These are phyloP conservation scores for Pluvialis apricaria DNA, from an alignment of 2,113 vertebrate genomes.

Conservation along the genomic window DNA sequence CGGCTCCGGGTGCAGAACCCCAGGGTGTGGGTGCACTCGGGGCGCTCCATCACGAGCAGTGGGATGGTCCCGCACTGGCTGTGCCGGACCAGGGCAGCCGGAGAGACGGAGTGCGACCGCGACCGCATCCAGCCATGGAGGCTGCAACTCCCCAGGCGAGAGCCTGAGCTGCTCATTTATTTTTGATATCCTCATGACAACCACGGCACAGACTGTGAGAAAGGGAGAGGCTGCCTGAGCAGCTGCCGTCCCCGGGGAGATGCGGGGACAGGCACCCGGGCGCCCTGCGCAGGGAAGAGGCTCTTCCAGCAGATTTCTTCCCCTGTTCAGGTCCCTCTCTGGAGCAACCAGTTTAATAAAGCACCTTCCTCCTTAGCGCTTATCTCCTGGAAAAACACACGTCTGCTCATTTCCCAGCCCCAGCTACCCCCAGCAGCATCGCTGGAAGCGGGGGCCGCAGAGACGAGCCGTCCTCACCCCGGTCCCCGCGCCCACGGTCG, in stretches of 20 bases:
- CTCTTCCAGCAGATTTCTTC: neutral
- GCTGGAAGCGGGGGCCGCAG: neutral
- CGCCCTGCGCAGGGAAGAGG: accelerated
- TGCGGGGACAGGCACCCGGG: neutral
- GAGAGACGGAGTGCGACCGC: accelerated
- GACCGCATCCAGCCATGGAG: neutral
- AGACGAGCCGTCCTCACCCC: neutral
- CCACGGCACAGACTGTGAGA: neutral
- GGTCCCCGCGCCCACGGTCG: neutral
- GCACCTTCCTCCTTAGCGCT: neutral
- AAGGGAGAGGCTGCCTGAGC: neutral
- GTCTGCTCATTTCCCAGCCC: neutral
- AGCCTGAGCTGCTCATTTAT: neutral
- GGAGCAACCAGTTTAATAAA: neutral
- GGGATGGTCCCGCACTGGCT: accelerated
- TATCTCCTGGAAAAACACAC: neutral
- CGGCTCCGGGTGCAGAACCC: neutral
- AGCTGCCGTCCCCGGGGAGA: neutral
- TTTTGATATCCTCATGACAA: neutral
- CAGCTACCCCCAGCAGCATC: neutral
- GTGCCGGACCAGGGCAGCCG: accelerated
- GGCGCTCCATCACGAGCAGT: neutral
- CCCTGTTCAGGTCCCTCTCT: neutral
- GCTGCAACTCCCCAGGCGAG: neutral
- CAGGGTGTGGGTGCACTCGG: neutral